A percentile compares a stretch with the other conserved stretches of the same genome.
Evolutionary conservation across 64 coral and sea anemone genomes (phyloP).

Genomic region (Pocillopora damicornis): DNA sequence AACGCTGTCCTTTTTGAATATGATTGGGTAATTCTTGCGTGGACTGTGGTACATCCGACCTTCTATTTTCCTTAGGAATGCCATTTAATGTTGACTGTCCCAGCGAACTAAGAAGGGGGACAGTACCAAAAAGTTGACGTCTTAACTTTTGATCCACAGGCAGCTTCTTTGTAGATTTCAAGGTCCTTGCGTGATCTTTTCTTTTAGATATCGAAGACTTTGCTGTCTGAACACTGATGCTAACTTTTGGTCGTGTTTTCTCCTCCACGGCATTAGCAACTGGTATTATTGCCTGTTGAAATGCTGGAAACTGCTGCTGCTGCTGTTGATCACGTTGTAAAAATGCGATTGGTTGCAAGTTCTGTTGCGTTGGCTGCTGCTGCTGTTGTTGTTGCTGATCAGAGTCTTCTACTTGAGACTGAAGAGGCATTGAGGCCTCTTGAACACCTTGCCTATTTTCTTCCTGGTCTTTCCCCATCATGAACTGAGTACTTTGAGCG

Average conservation of each 20-base stretch:
- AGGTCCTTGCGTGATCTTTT: not conserved
- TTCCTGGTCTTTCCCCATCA: not conserved
- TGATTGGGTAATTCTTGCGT: not conserved
- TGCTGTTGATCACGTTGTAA: constrained; percentile 1
- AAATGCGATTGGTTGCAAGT: not conserved
- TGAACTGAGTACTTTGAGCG: not conserved
- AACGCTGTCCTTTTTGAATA: not conserved
- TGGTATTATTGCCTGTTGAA: constrained; percentile 3
- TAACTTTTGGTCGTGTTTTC: constrained; percentile 6
- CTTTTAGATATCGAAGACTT: constrained; percentile 35
- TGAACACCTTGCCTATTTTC: not conserved
- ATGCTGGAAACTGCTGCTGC: not conserved
- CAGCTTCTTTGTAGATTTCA: not conserved
- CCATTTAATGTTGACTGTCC: not conserved
- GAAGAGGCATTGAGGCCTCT: not conserved
- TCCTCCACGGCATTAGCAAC: not conserved
- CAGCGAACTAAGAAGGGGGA: constrained; percentile 48
- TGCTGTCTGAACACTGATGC: constrained; percentile 37
- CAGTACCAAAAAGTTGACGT: constrained; percentile 56
- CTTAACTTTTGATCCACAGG: not conserved
- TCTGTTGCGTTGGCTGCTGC: not conserved
- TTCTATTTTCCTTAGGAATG: not conserved
- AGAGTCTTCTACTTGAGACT: not conserved
- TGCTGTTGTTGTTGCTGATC: not conserved
- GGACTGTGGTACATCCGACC: constrained; percentile 23